Conservation (phyloP, 1,140 invertebrate genomes). For the Nylanderia fulva region DNA sequence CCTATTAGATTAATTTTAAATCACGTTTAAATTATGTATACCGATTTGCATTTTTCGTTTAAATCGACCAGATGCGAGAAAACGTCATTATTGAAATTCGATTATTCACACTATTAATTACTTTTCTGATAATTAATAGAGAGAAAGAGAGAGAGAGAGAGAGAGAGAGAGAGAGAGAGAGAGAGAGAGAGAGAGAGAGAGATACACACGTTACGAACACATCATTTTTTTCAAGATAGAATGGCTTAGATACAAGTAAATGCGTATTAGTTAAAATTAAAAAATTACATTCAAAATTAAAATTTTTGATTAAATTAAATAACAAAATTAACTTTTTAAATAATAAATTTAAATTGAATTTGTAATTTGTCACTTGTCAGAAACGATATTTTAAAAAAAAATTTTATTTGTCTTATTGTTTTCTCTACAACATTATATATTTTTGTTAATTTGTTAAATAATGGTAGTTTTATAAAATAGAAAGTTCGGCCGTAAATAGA, state of each 20-base stretch:
- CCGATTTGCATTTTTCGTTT: constrained; percentile 41
- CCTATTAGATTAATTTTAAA: constrained; percentile 71
- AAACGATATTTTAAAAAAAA: neutral
- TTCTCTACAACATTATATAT: neutral
- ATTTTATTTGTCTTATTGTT: neutral
- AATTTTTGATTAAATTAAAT: neutral
- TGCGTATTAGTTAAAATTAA: neutral
- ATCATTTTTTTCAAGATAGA: neutral
- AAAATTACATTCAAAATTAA: neutral
- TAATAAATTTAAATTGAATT: constrained; percentile 4
- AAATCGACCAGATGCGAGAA: constrained; percentile 10
- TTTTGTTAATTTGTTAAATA: neutral
- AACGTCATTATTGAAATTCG: neutral
- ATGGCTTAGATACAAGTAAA: neutral
- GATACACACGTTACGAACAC: too few relatives aligned
- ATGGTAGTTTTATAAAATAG: neutral
- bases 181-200: too few relatives aligned
- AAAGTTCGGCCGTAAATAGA: neutral
- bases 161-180: too few relatives aligned
- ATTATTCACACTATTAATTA: constrained; percentile 20
- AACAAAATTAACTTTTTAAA: constrained; percentile 1
- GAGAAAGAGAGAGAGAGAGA: too few relatives aligned
- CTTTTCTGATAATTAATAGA: constrained; percentile 16
- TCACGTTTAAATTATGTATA: constrained; percentile 55
- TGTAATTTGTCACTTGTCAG: neutral